Percentiles rank a stretch among this genome's conserved stretches.
These are phyloP conservation scores for Campaea margaritaria DNA, from an alignment of 2,888 invertebrate genomes.

Conservation along the genomic window DNA sequence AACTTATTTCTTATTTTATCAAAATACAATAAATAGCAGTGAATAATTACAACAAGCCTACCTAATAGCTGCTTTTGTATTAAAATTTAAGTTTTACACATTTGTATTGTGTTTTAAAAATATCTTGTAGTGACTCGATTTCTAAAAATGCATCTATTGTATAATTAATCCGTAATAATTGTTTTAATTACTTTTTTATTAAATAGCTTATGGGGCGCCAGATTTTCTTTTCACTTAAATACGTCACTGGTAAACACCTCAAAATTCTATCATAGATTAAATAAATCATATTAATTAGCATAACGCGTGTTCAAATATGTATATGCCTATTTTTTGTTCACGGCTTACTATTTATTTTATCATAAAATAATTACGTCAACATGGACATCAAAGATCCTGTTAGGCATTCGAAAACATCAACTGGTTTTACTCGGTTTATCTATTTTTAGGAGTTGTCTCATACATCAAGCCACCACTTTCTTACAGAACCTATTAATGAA, in stretches of 20 bases:
- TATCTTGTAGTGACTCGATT: too few species aligned
- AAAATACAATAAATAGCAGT: too few species aligned
- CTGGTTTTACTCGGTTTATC: slow-evolving; percentile 14
- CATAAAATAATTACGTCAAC: slow-evolving; percentile 27
- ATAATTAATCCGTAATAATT: too few species aligned
- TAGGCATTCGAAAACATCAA: slow-evolving; percentile 9
- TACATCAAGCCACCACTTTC: not conserved
- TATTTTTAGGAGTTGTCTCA: slow-evolving; percentile 7
- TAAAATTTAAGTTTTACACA: too few species aligned
- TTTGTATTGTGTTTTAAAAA: too few species aligned
- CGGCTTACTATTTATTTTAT: slow-evolving; percentile 20
- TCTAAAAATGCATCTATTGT: too few species aligned
- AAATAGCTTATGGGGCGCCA: not conserved
- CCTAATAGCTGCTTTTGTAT: too few species aligned
- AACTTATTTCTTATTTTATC: too few species aligned
- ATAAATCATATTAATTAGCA: slow-evolving; percentile 24
- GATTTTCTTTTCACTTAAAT: not conserved
- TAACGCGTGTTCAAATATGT: slow-evolving; percentile 21
- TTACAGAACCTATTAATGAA: too few species aligned
- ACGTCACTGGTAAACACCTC: slow-evolving; percentile 14
- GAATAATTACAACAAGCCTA: too few species aligned
- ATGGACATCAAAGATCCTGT: slow-evolving; percentile 24
- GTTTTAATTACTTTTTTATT: too few species aligned
- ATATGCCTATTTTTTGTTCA: slow-evolving; percentile 20
- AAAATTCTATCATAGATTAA: slow-evolving; percentile 27